phyloP scores from a whole-genome alignment of 2,888 invertebrate species.

The Drosophila longiperda region DNA sequence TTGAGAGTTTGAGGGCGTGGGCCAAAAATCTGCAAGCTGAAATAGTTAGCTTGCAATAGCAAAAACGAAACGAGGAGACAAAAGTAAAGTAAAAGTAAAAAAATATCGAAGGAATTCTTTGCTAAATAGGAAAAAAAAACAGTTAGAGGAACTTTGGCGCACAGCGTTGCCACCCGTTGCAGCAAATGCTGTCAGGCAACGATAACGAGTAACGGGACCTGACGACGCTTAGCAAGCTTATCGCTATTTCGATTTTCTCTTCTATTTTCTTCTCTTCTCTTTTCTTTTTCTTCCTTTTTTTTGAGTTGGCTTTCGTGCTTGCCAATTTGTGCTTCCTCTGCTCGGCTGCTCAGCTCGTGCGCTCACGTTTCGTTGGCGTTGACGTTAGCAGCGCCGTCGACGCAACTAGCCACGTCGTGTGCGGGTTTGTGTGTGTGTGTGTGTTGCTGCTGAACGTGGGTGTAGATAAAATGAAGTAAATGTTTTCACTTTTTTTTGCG shows the following conservation, averaged over 20 bases:
- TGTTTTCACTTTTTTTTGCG: conserved; percentile 6
- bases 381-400: conserved; percentile 6
- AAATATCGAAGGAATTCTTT: conserved; percentile 2
- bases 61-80: not conserved
- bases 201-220: conserved; percentile 52
- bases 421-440: conserved; percentile 11
- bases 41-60: not conserved
- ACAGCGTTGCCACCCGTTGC: conserved; percentile 50
- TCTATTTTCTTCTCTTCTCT: conserved; percentile 4
- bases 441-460: conserved; percentile 24
- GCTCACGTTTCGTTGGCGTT: conserved; percentile 15
- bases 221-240: conserved; percentile 17
- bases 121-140: conserved; percentile 6
- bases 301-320: conserved; percentile 34
- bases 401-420: conserved; percentile 1
- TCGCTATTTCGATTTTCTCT: conserved; percentile 8
- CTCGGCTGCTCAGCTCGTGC: conserved; percentile 5
- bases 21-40: not conserved
- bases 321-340: conserved; percentile 24
- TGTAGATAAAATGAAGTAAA: conserved; percentile 52
- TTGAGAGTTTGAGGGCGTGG: conserved; percentile 4
- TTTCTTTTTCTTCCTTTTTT: conserved; percentile 3
- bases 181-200: conserved; percentile 12
- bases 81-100: not conserved
- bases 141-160: conserved; percentile 2